Percentiles rank a stretch among this genome's conserved stretches.
phyloP scores from a whole-genome alignment of 2,113 vertebrate genomes.

The Monopterus albus region DNA sequence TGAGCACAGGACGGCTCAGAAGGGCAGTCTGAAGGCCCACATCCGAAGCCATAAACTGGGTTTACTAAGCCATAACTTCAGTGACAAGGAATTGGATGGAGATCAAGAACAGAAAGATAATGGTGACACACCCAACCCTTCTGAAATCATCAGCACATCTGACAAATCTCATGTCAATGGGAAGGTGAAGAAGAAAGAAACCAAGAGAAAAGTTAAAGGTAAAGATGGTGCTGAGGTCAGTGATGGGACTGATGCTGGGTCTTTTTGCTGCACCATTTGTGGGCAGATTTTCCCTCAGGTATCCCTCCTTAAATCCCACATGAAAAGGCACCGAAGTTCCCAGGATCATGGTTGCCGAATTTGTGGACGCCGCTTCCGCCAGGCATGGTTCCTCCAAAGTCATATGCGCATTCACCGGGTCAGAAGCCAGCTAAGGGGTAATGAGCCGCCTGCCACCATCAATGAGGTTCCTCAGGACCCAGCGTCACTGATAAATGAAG shows the following conservation, averaged over 20 bases:
- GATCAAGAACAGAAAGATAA: conserved; percentile 81
- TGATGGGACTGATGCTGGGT: conserved; percentile 75
- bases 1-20: conserved; percentile 95
- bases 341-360: conserved; percentile 95
- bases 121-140: conserved; percentile 80
- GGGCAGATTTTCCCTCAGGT: conserved; percentile 93
- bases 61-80: conserved; percentile 84
- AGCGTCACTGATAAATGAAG: conserved; percentile 83
- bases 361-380: conserved; percentile 95
- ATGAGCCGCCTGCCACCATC: conserved; percentile 87
- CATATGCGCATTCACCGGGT: conserved; percentile 96
- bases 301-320: conserved; percentile 94
- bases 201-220: conserved; percentile 70
- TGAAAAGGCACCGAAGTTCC: conserved; percentile 92
- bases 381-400: conserved; percentile 97
- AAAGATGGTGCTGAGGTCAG: conserved; percentile 43
- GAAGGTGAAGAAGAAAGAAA: conserved; percentile 75
- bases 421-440: conserved; percentile 86
- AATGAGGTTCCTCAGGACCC: conserved; percentile 92
- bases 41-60: conserved; percentile 95
- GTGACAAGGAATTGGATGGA: conserved; percentile 77
- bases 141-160: conserved; percentile 83
- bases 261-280: conserved; percentile 90
- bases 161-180: conserved; percentile 88
- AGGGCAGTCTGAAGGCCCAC: conserved; percentile 96